Conservation (phyloP, 2,113 vertebrate genomes). For the Osmerus eperlanus region DNA sequence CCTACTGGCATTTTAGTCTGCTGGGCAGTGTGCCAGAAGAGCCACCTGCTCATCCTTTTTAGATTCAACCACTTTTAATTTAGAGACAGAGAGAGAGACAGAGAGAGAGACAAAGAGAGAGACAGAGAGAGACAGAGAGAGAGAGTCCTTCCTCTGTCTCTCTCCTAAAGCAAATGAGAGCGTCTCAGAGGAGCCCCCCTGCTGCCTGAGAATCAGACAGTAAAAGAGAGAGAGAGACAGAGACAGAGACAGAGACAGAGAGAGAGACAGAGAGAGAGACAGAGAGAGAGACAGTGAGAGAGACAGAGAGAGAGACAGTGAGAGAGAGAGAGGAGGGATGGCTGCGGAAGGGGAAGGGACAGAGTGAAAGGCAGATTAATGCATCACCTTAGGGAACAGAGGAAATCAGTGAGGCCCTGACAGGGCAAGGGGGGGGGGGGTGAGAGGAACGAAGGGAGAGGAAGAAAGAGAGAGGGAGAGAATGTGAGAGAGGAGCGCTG, state of each 20-base stretch:
- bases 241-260: slow-evolving; percentile 1
- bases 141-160: not conserved
- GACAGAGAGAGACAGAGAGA: slow-evolving; percentile 1
- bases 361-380: not conserved
- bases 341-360: not conserved
- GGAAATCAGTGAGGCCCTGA: slow-evolving; percentile 17
- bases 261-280: not conserved
- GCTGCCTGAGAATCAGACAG: slow-evolving; percentile 42
- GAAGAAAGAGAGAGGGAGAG: slow-evolving; percentile 5
- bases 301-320: not conserved
- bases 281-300: too few relatives aligned
- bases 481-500: slow-evolving; percentile 23
- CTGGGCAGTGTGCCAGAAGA: slow-evolving; percentile 53
- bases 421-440: not conserved
- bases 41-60: slow-evolving; percentile 62
- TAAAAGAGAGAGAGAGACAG: not conserved
- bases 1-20: slow-evolving; percentile 47
- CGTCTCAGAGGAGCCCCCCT: not conserved
- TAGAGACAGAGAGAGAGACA: slow-evolving; percentile 35
- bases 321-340: not conserved
- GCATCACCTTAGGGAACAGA: slow-evolving; percentile 1
- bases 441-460: slow-evolving; percentile 16
- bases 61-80: slow-evolving; percentile 58
- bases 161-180: too few relatives aligned
- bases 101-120: slow-evolving; percentile 17